phyloP scores from a whole-genome alignment of 2,113 vertebrate genomes.

The Sapajus apella region DNA sequence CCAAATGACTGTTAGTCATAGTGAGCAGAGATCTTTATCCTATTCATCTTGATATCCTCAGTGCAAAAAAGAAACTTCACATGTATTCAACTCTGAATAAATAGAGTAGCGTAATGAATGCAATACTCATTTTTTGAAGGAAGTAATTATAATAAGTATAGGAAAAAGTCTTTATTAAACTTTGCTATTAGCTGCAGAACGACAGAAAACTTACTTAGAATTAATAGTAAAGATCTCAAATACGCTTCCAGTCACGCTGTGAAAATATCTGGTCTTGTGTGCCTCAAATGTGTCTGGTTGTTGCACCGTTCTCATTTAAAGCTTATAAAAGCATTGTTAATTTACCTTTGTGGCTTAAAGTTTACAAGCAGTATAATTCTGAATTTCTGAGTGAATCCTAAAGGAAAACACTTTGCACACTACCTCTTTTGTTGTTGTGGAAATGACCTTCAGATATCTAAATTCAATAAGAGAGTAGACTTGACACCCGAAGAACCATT shows the following conservation, averaged over 20 bases:
- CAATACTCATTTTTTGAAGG: background rate
- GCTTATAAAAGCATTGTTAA: background rate
- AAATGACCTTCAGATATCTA: constrained; percentile 79
- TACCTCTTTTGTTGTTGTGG: constrained; percentile 19
- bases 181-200: background rate
- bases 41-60: background rate
- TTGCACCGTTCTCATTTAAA: background rate
- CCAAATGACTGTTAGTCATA: background rate
- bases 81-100: background rate
- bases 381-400: constrained; percentile 28
- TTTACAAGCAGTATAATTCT: background rate
- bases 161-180: background rate
- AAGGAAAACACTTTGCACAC: background rate
- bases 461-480: constrained; percentile 69
- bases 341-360: background rate
- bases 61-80: background rate
- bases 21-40: background rate
- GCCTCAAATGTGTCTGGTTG: background rate
- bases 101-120: background rate
- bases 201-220: background rate
- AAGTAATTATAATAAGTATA: background rate
- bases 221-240: background rate
- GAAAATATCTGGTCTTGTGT: background rate
- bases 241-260: background rate
- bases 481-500: constrained; percentile 72